These are phyloP conservation scores for Cephalophus harveyi DNA, from an alignment of 2,113 vertebrate species.

Conservation along the genomic window DNA sequence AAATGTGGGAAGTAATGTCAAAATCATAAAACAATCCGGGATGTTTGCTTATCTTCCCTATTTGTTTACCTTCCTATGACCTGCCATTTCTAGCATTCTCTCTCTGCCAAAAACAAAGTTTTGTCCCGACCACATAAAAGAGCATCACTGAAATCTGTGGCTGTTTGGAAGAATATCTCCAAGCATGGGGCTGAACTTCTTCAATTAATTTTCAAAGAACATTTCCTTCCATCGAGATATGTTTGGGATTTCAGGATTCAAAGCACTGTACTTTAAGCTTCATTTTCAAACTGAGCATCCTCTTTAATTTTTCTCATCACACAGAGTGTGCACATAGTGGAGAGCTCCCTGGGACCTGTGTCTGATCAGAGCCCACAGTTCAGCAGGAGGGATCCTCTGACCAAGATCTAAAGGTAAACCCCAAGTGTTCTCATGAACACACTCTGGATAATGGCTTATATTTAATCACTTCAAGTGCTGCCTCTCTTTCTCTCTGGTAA, in stretches of 20 bases:
- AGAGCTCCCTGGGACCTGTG: not conserved
- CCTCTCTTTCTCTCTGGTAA: constrained; percentile 13
- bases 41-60: not conserved
- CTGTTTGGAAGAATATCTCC: not conserved
- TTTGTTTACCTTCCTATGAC: not conserved
- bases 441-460: not conserved
- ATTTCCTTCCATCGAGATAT: not conserved
- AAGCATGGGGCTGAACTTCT: not conserved
- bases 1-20: not conserved
- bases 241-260: not conserved
- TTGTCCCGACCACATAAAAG: not conserved
- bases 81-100: not conserved
- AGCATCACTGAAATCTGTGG: not conserved
- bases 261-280: not conserved
- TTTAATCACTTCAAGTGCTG: constrained; percentile 19
- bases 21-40: not conserved
- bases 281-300: constrained; percentile 31
- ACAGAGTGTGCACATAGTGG: not conserved
- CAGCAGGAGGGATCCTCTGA: constrained; percentile 25
- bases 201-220: constrained; percentile 56
- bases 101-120: not conserved
- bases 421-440: not conserved
- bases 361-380: constrained; percentile 37
- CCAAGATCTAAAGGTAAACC: constrained; percentile 37
- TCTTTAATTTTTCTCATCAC: constrained; percentile 23